Base-by-base conservation (phyloP, 2,888 invertebrate species). In the Ophraella communa region DNA sequence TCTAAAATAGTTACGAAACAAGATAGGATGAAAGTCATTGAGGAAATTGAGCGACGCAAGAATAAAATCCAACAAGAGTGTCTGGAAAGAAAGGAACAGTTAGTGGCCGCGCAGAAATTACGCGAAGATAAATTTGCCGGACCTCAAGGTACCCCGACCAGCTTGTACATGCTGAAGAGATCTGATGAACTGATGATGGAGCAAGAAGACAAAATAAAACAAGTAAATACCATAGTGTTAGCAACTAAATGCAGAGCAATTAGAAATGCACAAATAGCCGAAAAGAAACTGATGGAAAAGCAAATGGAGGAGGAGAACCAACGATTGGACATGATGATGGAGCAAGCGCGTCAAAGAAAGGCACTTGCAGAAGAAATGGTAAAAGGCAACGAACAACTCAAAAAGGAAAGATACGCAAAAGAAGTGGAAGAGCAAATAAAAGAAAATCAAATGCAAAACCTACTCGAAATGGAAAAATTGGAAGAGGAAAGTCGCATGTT, bases 161-260 rank as follows among this genome's bases (percentile, higher is more conserved):
- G 83, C 11, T 77, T 83, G 67, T 82, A 85, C 64, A 74, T 87
- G 1, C 75, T 87, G 3, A 81, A 84, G 64, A 79, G 87, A 67
- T 87, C 87, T 1, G 77, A 82, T 52, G 83, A 86, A 65, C 73
- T 87, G 44, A 81, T 83, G 56, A 82, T 85, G 62, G 87, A 88
- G 71, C 85, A 88, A 74, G 88, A 85, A 76, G 91, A 85, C 77
- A 88, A 86, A 84, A 89, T 86, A 72, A 91, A 89, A 80, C 86
- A 83, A 21, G 91, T 92, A 67, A 94, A 93, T 80, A 87, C 89
- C 63, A 85, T 94, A 67, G 92, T 95, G 73, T 82, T 94, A 10
- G 91, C 91, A 14, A 91, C 92, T 18, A 94, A 95, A 80, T 94
- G 94, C 72, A 89, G 92, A 76, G 92, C 93, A 0, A 92, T 95